Evolutionary conservation across 2,113 vertebrate species (phyloP).

Genomic region (Anser cygnoides): DNA sequence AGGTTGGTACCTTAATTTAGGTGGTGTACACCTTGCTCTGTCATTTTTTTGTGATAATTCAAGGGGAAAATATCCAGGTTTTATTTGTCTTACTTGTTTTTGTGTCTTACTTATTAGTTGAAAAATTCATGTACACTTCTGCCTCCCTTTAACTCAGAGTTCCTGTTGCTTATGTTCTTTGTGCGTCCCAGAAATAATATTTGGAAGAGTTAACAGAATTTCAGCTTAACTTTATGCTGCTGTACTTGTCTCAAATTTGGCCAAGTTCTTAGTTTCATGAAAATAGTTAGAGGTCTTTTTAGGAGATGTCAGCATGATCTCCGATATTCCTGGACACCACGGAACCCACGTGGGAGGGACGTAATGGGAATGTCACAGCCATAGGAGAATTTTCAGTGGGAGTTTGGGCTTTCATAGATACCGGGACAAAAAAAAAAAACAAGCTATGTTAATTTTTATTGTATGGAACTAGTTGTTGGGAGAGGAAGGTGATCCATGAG

Average conservation of each 20-base stretch:
- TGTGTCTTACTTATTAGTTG: accelerated
- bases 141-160: not conserved
- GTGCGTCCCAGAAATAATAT: not conserved
- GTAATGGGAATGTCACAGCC: not conserved
- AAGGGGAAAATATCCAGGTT: not conserved
- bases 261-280: not conserved
- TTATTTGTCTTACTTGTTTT: not conserved
- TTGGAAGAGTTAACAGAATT: not conserved
- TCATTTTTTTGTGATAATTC: not conserved
- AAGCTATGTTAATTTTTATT: not conserved
- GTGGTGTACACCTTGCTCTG: not conserved
- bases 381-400: not conserved
- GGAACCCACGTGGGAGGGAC: not conserved
- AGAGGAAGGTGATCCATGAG: not conserved
- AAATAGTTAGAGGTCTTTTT: not conserved
- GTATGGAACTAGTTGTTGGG: not conserved
- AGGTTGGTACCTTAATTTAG: not conserved
- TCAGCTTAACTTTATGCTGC: not conserved
- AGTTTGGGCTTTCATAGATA: not conserved
- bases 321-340: not conserved
- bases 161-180: not conserved
- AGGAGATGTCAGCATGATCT: not conserved
- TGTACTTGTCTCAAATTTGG: not conserved
- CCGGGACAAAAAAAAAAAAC: not conserved
- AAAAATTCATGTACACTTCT: accelerated